Base-by-base conservation (phyloP, 2,888 invertebrate genomes). In the Xestia sexstrigata region DNA sequence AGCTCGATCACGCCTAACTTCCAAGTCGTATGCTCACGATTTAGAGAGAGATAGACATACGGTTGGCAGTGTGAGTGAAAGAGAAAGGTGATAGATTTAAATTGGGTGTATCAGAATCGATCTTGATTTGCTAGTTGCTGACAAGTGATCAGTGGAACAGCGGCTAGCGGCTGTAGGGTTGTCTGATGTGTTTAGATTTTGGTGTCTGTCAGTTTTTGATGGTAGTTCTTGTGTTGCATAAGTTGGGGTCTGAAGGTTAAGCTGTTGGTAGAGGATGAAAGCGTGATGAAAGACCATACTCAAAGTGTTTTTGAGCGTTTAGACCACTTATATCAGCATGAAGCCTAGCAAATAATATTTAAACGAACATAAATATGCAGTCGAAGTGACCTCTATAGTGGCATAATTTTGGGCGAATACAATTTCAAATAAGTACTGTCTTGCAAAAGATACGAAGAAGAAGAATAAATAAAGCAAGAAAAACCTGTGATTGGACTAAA, bases 41-140 rank as follows among this genome's bases (percentile, higher is more conserved):
- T 88, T 78, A 78, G 89, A 92, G 67, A 60, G 81, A 82, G 89
- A 88, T 65, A 74, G 82, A 71, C 20, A 79, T 87, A 86, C 75
- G 8, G 8, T 5, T 42, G 62, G 11, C 35, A 20, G n/a, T 71
- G 30, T 65, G 89, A 74, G 83, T 65, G 86, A 91, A 76, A 74
- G 90, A 89, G 91, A 89, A 79, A 82, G 83, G 76, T 75, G 87
- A 89, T 87, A 91, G 91, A 93, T 93, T 92, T 92, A 91, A 94
- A 94, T 95, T 95, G 94, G 93, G 93, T 94, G 93, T 94, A 95
- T 95, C 94, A 88, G 93, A 93, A 95, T 95, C 92, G 93, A 95
- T 95, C 95, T 95, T 95, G 95, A 95, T 95, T 95, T 93, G 95
- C 94, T 93, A 91, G 90, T 88, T 90, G 95, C 94, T 94, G 95